Percentiles rank a stretch among this genome's conserved stretches.
Evolutionary conservation across 1,140 invertebrate genomes (phyloP).

Genomic region (Drosophila prosaltans): DNA sequence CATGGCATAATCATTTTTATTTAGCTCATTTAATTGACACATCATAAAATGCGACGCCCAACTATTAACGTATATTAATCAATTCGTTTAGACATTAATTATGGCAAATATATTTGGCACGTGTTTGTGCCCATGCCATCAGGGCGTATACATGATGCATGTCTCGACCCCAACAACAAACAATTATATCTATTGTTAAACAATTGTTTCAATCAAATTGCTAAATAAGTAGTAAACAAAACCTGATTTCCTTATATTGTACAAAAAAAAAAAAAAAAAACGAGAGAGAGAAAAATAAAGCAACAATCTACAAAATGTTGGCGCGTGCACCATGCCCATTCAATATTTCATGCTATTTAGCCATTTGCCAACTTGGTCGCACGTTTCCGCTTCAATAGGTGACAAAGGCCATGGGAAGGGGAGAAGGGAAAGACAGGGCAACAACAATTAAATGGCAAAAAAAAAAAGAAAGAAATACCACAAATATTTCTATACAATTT

Average conservation of each 20-base stretch:
- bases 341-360: slow-evolving; percentile 6
- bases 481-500: background rate
- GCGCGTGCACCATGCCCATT: slow-evolving; percentile 12
- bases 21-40: slow-evolving; percentile 65
- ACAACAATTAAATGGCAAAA: slow-evolving; percentile 5
- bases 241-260: background rate
- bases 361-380: slow-evolving; percentile 18
- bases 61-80: slow-evolving; percentile 53
- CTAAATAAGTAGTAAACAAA: slow-evolving; percentile 5
- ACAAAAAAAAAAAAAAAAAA: background rate
- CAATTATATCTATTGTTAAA: slow-evolving; percentile 9
- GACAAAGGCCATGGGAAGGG: background rate
- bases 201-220: slow-evolving; percentile 5
- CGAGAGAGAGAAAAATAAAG: background rate
- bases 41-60: slow-evolving; percentile 51
- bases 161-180: background rate
- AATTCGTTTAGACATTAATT: slow-evolving; percentile 46
- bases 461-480: background rate
- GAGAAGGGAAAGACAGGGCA: background rate
- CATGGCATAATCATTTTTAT: slow-evolving; percentile 29
- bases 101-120: slow-evolving; percentile 34
- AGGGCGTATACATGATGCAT: slow-evolving; percentile 3
- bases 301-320: slow-evolving; percentile 15
- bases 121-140: slow-evolving; percentile 27
- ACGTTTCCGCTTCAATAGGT: slow-evolving; percentile 4